A percentile compares a stretch with the other conserved stretches of the same genome.
Conservation (phyloP, 1,140 invertebrate genomes). For the Odontomachus brunneus region DNA sequence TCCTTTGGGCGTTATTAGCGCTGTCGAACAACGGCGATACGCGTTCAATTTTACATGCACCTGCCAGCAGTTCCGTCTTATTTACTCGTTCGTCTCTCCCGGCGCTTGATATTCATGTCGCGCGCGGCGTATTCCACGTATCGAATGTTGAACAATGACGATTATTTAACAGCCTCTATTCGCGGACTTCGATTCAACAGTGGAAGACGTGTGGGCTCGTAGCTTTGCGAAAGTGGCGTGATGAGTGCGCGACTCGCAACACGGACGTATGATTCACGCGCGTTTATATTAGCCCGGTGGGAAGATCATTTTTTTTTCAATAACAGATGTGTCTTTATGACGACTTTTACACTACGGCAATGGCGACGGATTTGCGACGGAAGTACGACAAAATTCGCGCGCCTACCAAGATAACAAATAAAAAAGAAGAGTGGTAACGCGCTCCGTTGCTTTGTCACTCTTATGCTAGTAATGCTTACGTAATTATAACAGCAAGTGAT, state of each 20-base stretch:
- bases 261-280: conserved; percentile 40
- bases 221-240: conserved; percentile 41
- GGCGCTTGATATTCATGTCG: conserved; percentile 23
- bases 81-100: conserved; percentile 11
- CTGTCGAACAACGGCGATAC: background rate
- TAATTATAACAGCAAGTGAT: conserved; percentile 2
- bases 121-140: background rate
- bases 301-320: conserved; percentile 27
- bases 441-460: background rate
- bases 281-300: background rate
- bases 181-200: conserved; percentile 31
- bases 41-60: conserved; percentile 15
- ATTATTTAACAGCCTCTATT: conserved; percentile 45
- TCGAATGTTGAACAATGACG: conserved; percentile 36
- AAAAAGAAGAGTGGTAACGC: background rate
- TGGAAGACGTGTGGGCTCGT: background rate
- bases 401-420: background rate
- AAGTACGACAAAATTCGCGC: background rate
- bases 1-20: conserved; percentile 10
- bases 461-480: background rate
- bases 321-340: background rate
- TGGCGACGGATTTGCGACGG: background rate
- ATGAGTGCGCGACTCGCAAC: background rate
- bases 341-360: too few species aligned
- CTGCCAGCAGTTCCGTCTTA: conserved; percentile 35